Evolutionary conservation across 2,113 vertebrate genomes (phyloP), one percentile per base, ranked within the genome.

Genomic region (Catharus fuscescens): DNA sequence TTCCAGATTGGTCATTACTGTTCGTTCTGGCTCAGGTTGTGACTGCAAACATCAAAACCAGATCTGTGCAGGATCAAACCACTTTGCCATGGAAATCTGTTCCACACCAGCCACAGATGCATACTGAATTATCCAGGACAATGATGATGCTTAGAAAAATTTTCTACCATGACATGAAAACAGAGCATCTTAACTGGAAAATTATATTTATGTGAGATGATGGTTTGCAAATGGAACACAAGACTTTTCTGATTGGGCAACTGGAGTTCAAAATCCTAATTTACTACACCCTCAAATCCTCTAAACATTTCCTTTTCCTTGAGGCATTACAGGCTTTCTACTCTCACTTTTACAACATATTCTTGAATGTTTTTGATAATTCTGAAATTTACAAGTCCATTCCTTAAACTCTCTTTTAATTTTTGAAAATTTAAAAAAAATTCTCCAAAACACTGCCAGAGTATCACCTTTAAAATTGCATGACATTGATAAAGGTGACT

Each of bases 21-120:
- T 11, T 83, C 0, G 0, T 57, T 82, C 59, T 86, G 64, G 45
- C 26, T 92, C 45, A 52, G 31, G 45, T 2, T 4, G 8, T 54
- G 77, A 54, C 69, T 74, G 31, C 70, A 72, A 60, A 78, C 42
- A 21, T 9, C 40, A 50, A 31, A 25, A 88, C 15, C 42, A 53
- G 36, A 28, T 18, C 71, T 45, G 23, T 32, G 54, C 47, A 53
- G 40, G 26, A 57, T 48, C n/a, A 86, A 57, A 83, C 20, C 80
- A 48, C 24, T 88, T 54, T 85, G 54, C 59, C 60, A 57, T 23
- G 9, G 9, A 54, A 77, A 70, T 28, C 56, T 32, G 16, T 48
- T 66, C 52, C 67, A 77, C 4, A 32, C 13, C 59, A 80, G 45
- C 59, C 79, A 44, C 8, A 44, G 86, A 76, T 15, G 24, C 57